phyloP scores from a whole-genome alignment of 2,888 invertebrate species.

The Uropetala carovei region DNA sequence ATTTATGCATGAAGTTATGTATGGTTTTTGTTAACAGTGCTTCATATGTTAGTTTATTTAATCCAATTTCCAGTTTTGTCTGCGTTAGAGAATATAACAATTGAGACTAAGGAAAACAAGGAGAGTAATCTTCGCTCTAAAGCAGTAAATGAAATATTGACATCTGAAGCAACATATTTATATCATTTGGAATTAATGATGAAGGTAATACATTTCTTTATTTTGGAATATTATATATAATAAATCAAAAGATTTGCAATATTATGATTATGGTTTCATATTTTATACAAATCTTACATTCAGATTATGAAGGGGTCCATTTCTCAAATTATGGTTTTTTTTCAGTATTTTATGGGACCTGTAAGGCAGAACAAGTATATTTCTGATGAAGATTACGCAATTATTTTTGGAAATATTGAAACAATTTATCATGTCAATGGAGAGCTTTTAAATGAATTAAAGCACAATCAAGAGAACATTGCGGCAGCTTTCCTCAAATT shows the following conservation, averaged over 20 bases:
- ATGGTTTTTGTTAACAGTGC: not conserved
- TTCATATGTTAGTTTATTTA: conserved; percentile 58
- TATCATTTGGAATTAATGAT: conserved; percentile 82
- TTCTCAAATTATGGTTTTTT: conserved; percentile 62
- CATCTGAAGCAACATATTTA: conserved; percentile 83
- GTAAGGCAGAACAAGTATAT: conserved; percentile 77
- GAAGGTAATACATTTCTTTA: conserved; percentile 74
- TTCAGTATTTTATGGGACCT: conserved; percentile 80
- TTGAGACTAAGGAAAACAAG: conserved; percentile 72
- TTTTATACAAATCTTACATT: not conserved
- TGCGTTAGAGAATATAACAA: conserved; percentile 77
- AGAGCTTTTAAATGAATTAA: conserved; percentile 79
- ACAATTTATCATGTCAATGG: conserved; percentile 81
- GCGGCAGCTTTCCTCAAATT: conserved; percentile 83
- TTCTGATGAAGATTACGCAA: conserved; percentile 76
- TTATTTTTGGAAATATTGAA: conserved; percentile 81
- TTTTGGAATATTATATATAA: conserved; percentile 31
- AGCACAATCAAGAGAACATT: conserved; percentile 77
- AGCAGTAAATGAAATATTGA: conserved; percentile 82
- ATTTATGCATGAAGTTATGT: not conserved
- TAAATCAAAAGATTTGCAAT: conserved; percentile 38
- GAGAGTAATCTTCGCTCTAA: conserved; percentile 75
- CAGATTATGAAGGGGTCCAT: not conserved
- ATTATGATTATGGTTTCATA: not conserved
- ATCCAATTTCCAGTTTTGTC: conserved; percentile 76